Percentiles rank a stretch among this genome's conserved stretches.
These are phyloP conservation scores for Chrysemys picta DNA, from an alignment of 2,113 vertebrate genomes.

Conservation along the genomic window DNA sequence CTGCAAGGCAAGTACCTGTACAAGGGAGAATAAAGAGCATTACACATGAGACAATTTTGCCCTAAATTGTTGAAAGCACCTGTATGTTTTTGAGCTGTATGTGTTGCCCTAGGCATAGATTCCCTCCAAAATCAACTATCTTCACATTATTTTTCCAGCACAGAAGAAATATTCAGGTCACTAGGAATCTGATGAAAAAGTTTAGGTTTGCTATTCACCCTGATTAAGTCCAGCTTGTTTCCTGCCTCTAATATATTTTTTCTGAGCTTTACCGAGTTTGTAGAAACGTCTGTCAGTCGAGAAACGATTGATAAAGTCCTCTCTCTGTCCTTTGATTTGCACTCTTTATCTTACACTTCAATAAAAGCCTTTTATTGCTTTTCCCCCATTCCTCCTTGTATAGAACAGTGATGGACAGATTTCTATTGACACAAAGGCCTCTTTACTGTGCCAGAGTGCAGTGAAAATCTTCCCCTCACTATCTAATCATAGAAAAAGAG, in stretches of 20 bases:
- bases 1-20: fast-evolving
- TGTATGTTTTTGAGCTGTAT: background rate
- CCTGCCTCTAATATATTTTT: background rate
- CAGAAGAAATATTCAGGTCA: background rate
- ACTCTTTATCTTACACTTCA: background rate
- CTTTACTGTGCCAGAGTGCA: background rate
- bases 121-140: background rate
- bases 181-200: background rate
- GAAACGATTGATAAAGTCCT: background rate
- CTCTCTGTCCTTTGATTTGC: background rate
- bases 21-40: background rate
- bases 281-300: background rate
- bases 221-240: background rate
- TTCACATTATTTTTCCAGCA: background rate
- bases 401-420: background rate
- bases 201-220: background rate
- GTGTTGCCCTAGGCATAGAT: background rate
- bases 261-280: background rate
- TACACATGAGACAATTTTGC: background rate
- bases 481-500: background rate
- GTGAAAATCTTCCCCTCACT: background rate
- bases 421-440: background rate
- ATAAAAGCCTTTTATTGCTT: background rate
- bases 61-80: background rate
- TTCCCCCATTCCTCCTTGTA: fast-evolving